Base-by-base conservation (phyloP, 1,140 invertebrate species). In the Meloidogyne exigua region DNA sequence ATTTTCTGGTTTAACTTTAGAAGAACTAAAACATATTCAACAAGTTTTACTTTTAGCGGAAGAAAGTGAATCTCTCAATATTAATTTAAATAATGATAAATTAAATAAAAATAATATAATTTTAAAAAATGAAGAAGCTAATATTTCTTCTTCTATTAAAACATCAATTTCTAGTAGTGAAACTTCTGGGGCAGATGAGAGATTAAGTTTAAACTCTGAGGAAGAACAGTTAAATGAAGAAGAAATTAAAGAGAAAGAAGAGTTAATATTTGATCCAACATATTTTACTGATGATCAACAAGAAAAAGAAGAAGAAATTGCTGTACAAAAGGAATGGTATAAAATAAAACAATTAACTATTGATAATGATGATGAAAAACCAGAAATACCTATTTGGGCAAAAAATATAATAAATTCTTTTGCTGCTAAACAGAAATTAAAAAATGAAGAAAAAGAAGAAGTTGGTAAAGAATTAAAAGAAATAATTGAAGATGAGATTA, bases 11-110 rank as follows among this genome's bases (percentile, higher is more conserved):
- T 68, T 81, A 25, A 80, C 42, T 42, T 44, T 2, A 1, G 80
- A 80, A 80, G 78, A 80, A 68, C 23, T 75, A 28, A 75, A 49
- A 65, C 78, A 80, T 15, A 80, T 80, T 66, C 76, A 77, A 67
- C 21, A 42, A 26, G 77, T 80, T 23, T 28, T 67, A 44, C n/a
- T 26, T 21, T 67, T 82, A 15, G 80, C 80, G 7, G 82, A 82
- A 76, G 28, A 57, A 57, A 57, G 0, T 57, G n/a, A 15, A 3
- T 49, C 44, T 49, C 18, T 15, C 18, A 4, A 15, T 49, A 4
- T 49, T 18, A 49, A 49, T 49, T 49, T 49, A 49, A 49, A 18
- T 18, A 49, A 18, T 49, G 5, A 32, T 32, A 32, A 32, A 3
- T n/a, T n/a, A n/a, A n/a, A n/a, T n/a, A n/a, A n/a, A n/a, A n/a